These are phyloP conservation scores for Notarius quadriscutis DNA, from an alignment of 2,113 vertebrate genomes.

Conservation along the genomic window DNA sequence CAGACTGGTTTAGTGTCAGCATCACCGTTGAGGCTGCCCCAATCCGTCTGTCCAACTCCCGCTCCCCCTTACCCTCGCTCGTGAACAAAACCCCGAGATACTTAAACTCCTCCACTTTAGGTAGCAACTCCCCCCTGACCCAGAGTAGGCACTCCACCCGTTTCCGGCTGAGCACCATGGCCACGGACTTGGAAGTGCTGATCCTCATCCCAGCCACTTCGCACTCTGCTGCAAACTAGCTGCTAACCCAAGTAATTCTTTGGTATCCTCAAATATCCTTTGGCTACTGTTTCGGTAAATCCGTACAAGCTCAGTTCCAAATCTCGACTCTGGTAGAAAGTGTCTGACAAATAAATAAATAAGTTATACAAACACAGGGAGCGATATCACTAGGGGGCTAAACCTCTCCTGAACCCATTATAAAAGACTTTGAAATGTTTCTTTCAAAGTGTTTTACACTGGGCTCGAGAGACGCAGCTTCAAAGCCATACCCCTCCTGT, in stretches of 20 bases:
- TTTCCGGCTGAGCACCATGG: too few species aligned
- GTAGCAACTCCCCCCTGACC: too few species aligned
- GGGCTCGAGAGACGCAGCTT: constrained; percentile 58
- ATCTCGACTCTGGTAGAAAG: not conserved
- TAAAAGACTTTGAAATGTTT: constrained; percentile 35
- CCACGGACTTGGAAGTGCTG: too few species aligned
- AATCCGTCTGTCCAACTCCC: too few species aligned
- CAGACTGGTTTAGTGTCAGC: too few species aligned
- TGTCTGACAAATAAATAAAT: constrained; percentile 2
- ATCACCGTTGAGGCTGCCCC: too few species aligned
- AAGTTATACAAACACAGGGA: constrained; percentile 18
- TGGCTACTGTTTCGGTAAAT: not conserved
- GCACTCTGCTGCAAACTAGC: too few species aligned
- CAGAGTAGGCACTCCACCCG: too few species aligned
- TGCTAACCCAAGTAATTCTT: not conserved
- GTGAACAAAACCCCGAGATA: too few species aligned
- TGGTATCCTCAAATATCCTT: not conserved
- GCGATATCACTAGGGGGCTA: constrained; percentile 36
- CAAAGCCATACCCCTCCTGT: constrained; percentile 62
- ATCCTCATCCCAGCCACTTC: too few species aligned
- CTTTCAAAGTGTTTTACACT: constrained; percentile 60
- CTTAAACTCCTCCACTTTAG: too few species aligned
- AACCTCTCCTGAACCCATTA: constrained; percentile 48
- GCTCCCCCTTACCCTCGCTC: too few species aligned
- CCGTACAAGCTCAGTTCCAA: not conserved